Base-by-base conservation (phyloP, 2,888 invertebrate species). In the Hypomecis atomaria region DNA sequence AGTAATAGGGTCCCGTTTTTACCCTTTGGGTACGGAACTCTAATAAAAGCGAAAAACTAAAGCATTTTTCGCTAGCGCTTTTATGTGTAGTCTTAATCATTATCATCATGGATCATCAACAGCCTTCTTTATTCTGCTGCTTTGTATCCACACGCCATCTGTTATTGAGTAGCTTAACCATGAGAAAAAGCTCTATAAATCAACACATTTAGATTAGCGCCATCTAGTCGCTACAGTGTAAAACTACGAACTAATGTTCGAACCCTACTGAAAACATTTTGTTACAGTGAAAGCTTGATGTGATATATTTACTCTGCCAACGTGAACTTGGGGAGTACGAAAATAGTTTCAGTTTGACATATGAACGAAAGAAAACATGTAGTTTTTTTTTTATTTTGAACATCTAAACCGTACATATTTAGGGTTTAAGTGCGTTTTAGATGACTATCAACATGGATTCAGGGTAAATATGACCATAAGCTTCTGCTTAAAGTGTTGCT, bases 281-380 rank as follows among this genome's bases (percentile, higher is more conserved):
- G 44, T 10, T 54, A 13, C 48, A 43, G 55, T 40, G 37, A 60
- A 61, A 60, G 65, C 60, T 65, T 37, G 58, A 59, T 50, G 75
- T 74, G 78, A 78, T 77, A 79, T 87, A 86, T 86, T 85, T 87
- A 83, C 79, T 82, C 83, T 84, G 83, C 85, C 84, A 83, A 83
- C 86, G 87, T 89, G 92, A 92, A 90, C 92, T 91, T 91, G 90
- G 85, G 72, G 81, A 77, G 75, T 86, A 86, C 88, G 75, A 86
- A 92, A 92, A 92, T 92, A 92, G 91, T 90, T 82, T 71, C 80
- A 86, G 87, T 92, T 91, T 91, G 92, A 92, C 92, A 92, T 89
- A 90, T 86, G 86, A 81, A 86, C 84, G 86, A 84, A 82, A 79
- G 87, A 85, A 92, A 72, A 86, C 88, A 92, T 92, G 91, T 92